A percentile compares a stretch with the other conserved stretches of the same genome.
phyloP scores from a whole-genome alignment of 2,888 invertebrate genomes.

The Masnerella sp. region DNA sequence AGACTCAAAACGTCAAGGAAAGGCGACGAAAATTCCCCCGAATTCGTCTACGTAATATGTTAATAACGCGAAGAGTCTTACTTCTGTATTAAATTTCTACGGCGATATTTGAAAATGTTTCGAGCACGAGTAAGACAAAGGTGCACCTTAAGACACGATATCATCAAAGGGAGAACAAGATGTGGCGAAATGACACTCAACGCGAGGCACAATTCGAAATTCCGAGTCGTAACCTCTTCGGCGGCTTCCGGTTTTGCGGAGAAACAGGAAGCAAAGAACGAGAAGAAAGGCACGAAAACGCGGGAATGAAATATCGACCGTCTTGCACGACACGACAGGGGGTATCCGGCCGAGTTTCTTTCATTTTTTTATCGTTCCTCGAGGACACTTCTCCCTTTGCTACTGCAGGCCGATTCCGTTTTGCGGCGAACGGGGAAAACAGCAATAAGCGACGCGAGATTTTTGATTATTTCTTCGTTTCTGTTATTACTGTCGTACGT shows the following conservation, averaged over 20 bases:
- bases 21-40: too few species aligned
- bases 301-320: constrained; percentile 46
- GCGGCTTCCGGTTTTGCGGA: constrained; percentile 31
- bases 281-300: constrained; percentile 40
- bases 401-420: constrained; percentile 17
- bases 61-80: too few species aligned
- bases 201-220: constrained; percentile 32
- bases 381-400: constrained; percentile 16
- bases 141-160: constrained; percentile 19
- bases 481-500: constrained; percentile 17
- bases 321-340: constrained; percentile 29
- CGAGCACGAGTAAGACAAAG: neutral
- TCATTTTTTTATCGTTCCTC: constrained; percentile 30
- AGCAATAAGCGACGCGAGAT: constrained; percentile 22
- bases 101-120: too few species aligned
- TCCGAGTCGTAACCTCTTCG: constrained; percentile 37
- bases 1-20: too few species aligned
- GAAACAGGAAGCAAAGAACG: constrained; percentile 35
- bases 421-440: constrained; percentile 19
- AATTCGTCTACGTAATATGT: too few species aligned
- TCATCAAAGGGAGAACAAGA: constrained; percentile 34
- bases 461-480: constrained; percentile 25
- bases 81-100: too few species aligned
- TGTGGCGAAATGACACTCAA: constrained; percentile 27
- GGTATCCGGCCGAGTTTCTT: constrained; percentile 31